Evolutionary conservation across 2,113 vertebrate species (phyloP), one percentile per base, ranked within the genome.

Genomic region (Phylloscopus whistleri): DNA sequence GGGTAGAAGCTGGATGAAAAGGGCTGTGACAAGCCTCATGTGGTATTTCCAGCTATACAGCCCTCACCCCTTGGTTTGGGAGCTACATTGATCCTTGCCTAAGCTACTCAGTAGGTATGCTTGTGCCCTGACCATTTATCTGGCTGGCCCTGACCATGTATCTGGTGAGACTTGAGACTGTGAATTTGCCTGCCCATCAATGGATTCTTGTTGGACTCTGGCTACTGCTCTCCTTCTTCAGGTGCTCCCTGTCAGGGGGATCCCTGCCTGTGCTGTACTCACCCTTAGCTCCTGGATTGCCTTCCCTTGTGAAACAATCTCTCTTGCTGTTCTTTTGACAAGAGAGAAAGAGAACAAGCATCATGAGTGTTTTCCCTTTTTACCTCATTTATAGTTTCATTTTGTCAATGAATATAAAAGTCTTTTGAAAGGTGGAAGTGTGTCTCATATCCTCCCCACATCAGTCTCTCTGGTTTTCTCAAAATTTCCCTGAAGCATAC

Each of bases 341-440:
- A 52, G 13, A 66, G 17, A 83, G 23, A 23, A 84, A 67, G 46
- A 62, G 6, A 48, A 9, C 19, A 46, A 46, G 4, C 6, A 67
- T 44, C 7, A 14, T 9, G 37, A 72, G 87, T 72, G 26, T 26
- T 24, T 76, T 18, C 35, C 15, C 17, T 72, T 66, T 62, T 66
- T 48, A 31, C 20, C 7, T 79, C 8, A 39, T 26, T 51, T 39
- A 62, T 15, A 16, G 7, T 60, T 69, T 44, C 33, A 48, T 43
- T 67, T 80, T 0, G 0, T 27, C 39, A 79, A 5, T 24, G 14
- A 64, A 64, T 5, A 39, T 16, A 9, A 49, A 39, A 6, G 24
- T 26, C 3, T 53, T 52, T 26, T 22, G 37, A 60, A 75, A 79
- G 19, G 20, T 70, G 46, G 17, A 55, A 51, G 17, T 60, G 5